A percentile compares a stretch with the other conserved stretches of the same genome.
These are phyloP conservation scores for Indicator indicator DNA, from an alignment of 2,113 vertebrate species.

Conservation along the genomic window DNA sequence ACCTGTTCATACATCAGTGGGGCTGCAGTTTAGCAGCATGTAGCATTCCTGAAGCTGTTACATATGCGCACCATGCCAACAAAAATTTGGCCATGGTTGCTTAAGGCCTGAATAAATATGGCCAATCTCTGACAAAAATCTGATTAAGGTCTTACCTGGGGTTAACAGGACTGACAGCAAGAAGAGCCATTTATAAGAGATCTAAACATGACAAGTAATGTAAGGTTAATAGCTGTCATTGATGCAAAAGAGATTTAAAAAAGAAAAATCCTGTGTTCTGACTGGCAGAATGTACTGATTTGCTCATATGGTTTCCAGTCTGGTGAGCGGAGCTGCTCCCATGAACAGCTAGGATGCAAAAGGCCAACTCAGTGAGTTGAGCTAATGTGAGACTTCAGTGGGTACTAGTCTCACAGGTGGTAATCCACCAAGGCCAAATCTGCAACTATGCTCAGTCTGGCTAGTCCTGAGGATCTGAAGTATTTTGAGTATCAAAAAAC, in stretches of 20 bases:
- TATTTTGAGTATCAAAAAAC: background rate
- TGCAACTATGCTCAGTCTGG: background rate
- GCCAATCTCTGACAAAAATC: constrained; percentile 42
- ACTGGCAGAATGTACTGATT: background rate
- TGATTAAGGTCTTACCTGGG: constrained; percentile 41
- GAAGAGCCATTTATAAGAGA: constrained; percentile 33
- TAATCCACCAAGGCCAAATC: background rate
- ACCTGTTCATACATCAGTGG: constrained; percentile 66
- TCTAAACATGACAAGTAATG: background rate
- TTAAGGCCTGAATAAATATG: constrained; percentile 68
- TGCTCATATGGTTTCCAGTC: constrained; percentile 8
- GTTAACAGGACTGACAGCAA: constrained; percentile 45
- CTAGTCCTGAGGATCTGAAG: background rate
- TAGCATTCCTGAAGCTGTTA: constrained; percentile 64
- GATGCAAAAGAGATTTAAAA: background rate
- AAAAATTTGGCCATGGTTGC: constrained; percentile 65
- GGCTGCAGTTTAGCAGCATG: constrained; percentile 24
- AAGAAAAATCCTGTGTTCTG: background rate
- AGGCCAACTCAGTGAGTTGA: background rate
- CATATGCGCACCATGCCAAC: constrained; percentile 45
- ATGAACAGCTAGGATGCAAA: background rate
- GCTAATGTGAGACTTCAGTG: background rate
- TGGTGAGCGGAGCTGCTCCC: background rate
- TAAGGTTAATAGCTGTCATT: background rate
- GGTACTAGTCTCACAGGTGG: background rate